A percentile compares a stretch with the other conserved stretches of the same genome.
Conservation (phyloP, 2,113 vertebrate species). For the Hypomesus transpacificus region DNA sequence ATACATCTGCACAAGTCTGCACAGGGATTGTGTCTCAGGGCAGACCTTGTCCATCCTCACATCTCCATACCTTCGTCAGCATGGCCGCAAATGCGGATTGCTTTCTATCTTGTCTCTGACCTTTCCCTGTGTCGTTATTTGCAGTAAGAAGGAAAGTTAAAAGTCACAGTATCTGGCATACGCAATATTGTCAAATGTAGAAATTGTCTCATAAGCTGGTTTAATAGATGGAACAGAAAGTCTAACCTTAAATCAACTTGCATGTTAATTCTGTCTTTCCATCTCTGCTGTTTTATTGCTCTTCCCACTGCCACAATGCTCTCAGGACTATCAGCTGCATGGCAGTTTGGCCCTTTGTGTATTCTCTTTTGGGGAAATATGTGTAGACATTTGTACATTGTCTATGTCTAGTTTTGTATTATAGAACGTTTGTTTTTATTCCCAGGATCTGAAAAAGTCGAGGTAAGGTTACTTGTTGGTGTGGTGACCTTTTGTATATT, state of each 20-base stretch:
- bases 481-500: constrained; percentile 46
- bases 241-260: too few relatives aligned
- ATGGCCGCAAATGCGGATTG: constrained; percentile 42
- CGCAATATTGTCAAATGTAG: too few relatives aligned
- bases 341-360: constrained; percentile 43
- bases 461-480: constrained; percentile 65
- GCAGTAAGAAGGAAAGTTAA: not conserved
- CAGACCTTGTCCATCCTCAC: not conserved
- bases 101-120: constrained; percentile 20
- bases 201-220: too few relatives aligned
- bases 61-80: not conserved
- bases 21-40: too few relatives aligned
- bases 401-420: constrained; percentile 53
- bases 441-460: constrained; percentile 61
- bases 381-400: constrained; percentile 25
- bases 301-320: not conserved
- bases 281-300: too few relatives aligned
- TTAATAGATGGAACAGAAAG: too few relatives aligned
- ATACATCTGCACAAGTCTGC: too few relatives aligned
- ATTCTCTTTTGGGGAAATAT: constrained; percentile 38
- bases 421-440: constrained; percentile 53
- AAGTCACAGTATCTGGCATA: not conserved
- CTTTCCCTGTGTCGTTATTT: constrained; percentile 8
- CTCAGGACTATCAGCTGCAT: constrained; percentile 45
- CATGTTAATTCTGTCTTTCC: too few relatives aligned